Evolutionary conservation across 2,888 invertebrate genomes (phyloP).

Genomic region (Megaustenia siamemsis): DNA sequence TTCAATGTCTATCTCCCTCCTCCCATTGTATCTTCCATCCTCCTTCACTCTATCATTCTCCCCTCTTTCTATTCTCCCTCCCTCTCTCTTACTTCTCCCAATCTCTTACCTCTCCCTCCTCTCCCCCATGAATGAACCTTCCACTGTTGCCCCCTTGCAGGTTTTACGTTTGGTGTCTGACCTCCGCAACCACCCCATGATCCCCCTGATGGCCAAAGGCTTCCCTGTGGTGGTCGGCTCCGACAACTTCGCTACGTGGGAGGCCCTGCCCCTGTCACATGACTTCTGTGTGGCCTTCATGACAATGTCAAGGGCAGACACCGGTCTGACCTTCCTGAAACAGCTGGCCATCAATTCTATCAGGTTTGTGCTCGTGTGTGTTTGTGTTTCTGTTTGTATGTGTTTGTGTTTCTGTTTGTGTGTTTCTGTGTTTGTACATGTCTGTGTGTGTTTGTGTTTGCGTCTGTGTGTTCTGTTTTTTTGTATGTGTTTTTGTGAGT

Average conservation of each 20-base stretch:
- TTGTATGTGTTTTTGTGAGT: not conserved
- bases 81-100: constrained; percentile 4
- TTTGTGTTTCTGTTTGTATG: no score
- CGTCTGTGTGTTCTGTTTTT: no score
- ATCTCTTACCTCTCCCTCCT: constrained; percentile 17
- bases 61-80: no score
- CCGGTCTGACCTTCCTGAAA: constrained; percentile 73
- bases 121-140: not conserved
- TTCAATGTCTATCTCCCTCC: constrained; percentile 9
- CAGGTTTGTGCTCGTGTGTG: constrained; percentile 67
- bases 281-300: constrained; percentile 77
- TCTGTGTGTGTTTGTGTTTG: no score
- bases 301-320: constrained; percentile 70
- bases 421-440: no score
- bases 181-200: constrained; percentile 75
- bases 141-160: constrained; percentile 56
- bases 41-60: no score
- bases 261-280: constrained; percentile 71
- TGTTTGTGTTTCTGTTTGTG: no score
- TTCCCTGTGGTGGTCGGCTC: constrained; percentile 75
- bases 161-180: constrained; percentile 73
- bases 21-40: constrained; percentile 25
- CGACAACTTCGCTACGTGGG: constrained; percentile 76
- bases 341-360: constrained; percentile 76
- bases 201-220: constrained; percentile 66